phyloP scores from a whole-genome alignment of 2,888 invertebrate species.

The Drosophila paracracens region DNA sequence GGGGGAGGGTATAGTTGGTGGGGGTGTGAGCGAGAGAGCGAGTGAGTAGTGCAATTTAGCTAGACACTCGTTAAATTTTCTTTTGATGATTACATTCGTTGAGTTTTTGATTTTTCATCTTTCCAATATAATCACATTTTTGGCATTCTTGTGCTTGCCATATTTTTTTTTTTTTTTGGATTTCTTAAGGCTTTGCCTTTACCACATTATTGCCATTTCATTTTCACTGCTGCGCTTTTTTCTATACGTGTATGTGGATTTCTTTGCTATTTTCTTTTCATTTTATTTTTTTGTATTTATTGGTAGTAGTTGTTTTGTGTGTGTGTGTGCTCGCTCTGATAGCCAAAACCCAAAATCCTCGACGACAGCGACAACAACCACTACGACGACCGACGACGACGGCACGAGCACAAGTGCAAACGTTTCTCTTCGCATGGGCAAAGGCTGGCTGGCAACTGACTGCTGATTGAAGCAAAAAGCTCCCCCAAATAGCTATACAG shows the following conservation, averaged over 20 bases:
- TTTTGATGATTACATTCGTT: conserved; percentile 41
- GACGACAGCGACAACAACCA: conserved; percentile 54
- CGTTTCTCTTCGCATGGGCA: conserved; percentile 73
- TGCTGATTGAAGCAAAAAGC: conserved; percentile 64
- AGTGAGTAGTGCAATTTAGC: conserved; percentile 55
- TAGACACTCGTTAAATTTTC: conserved; percentile 43
- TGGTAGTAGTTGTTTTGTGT: conserved; percentile 20
- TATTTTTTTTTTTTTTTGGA: conserved; percentile 19
- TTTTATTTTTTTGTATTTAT: conserved; percentile 17
- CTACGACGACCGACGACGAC: conserved; percentile 39
- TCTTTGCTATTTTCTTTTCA: conserved; percentile 44
- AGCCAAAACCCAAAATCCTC: conserved; percentile 76
- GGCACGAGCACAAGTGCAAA: conserved; percentile 65
- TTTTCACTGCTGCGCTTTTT: conserved; percentile 59
- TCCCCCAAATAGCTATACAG: conserved; percentile 59
- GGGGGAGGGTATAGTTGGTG: conserved; percentile 1
- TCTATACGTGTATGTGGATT: conserved; percentile 58
- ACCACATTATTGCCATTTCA: conserved; percentile 61
- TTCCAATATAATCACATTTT: conserved; percentile 36
- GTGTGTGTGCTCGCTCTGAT: conserved; percentile 60
- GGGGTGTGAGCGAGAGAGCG: conserved; percentile 24
- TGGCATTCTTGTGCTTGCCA: conserved; percentile 37
- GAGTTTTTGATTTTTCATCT: conserved; percentile 35
- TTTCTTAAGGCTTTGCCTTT: conserved; percentile 42
- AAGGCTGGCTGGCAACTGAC: conserved; percentile 71